Evolutionary conservation across 2,113 vertebrate species (phyloP).

Genomic region (Callipepla californica): DNA sequence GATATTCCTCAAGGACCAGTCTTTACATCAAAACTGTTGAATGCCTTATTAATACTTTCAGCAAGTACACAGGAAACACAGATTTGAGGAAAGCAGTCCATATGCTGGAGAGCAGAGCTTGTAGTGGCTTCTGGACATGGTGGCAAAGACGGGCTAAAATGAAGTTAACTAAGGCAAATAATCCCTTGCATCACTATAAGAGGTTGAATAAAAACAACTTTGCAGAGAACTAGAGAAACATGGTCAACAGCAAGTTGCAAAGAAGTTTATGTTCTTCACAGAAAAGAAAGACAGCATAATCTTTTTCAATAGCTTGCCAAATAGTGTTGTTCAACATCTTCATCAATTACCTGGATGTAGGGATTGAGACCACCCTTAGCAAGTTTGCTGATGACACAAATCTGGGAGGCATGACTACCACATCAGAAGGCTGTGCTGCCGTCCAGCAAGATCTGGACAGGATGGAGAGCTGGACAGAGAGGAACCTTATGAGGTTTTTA

Average conservation of each 20-base stretch:
- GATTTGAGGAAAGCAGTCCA: not conserved
- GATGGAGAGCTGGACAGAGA: no score
- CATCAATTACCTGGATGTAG: no score
- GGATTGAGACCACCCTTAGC: no score
- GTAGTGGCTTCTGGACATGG: not conserved
- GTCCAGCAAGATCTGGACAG: no score
- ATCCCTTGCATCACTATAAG: not conserved
- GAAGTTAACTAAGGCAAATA: not conserved
- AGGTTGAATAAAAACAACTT: not conserved
- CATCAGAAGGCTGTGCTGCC: no score
- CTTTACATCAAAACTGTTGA: not conserved
- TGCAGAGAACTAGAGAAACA: not conserved
- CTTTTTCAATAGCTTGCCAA: no score
- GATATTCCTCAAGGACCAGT: not conserved
- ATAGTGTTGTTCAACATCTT: no score
- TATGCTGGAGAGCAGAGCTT: not conserved
- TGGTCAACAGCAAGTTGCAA: not conserved
- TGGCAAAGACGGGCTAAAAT: not conserved
- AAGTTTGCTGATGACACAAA: no score
- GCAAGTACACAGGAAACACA: not conserved
- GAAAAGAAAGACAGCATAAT: not conserved
- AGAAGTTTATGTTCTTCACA: not conserved
- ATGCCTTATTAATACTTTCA: not conserved
- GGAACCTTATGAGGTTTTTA: no score
- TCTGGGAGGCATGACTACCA: no score